These are phyloP conservation scores for Chromis chromis DNA, from an alignment of 2,797 vertebrate species.

Conservation along the genomic window DNA sequence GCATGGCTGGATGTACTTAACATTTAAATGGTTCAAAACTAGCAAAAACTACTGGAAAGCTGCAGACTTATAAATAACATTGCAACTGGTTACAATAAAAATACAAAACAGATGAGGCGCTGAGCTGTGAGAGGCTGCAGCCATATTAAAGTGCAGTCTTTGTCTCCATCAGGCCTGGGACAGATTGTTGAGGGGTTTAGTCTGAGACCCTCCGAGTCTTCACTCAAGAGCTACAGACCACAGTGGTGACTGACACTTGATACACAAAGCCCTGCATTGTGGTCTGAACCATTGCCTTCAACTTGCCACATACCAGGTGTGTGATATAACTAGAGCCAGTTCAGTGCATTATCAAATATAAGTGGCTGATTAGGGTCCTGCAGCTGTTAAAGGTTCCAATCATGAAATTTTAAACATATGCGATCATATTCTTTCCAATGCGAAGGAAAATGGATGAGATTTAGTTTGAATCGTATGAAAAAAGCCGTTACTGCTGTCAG, in stretches of 20 bases:
- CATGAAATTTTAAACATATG: constrained; percentile 48
- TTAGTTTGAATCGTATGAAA: constrained; percentile 33
- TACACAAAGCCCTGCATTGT: constrained; percentile 82
- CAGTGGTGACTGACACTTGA: constrained; percentile 75
- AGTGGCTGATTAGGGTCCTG: constrained; percentile 63
- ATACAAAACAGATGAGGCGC: constrained; percentile 94
- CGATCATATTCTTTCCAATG: constrained; percentile 44
- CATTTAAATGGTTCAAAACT: constrained; percentile 92
- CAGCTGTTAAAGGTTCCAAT: constrained; percentile 61
- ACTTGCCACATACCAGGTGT: constrained; percentile 80
- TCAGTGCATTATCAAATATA: constrained; percentile 74
- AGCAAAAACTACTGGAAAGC: constrained; percentile 90
- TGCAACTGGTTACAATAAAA: constrained; percentile 90
- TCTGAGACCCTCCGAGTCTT: constrained; percentile 66
- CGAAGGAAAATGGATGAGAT: constrained; percentile 16
- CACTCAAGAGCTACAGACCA: constrained; percentile 66
- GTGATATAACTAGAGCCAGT: constrained; percentile 66
- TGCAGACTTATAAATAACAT: constrained; percentile 97
- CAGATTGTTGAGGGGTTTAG: constrained; percentile 70
- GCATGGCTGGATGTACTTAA: constrained; percentile 95
- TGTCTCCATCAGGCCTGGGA: constrained; percentile 69
- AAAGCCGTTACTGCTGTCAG: constrained; percentile 38
- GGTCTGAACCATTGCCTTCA: constrained; percentile 66
- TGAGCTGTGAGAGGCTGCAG: constrained; percentile 71
- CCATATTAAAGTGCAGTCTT: constrained; percentile 74